Conservation (phyloP, 2,113 vertebrate species). For the Artemisiospiza belli region DNA sequence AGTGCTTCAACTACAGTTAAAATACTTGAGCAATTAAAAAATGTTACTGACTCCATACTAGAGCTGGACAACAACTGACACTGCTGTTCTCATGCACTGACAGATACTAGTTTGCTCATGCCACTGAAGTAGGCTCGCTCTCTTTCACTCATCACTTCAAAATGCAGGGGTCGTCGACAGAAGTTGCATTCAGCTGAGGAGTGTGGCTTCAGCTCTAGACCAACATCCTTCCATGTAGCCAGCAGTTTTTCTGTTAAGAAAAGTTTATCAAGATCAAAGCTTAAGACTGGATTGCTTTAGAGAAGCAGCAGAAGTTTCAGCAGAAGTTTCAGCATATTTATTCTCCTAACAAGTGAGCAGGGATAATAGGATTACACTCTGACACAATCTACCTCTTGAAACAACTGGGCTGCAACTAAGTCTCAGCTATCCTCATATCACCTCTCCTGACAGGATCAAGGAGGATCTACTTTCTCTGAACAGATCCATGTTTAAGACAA, state of each 20-base stretch:
- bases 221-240: constrained; percentile 87
- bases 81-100: constrained; percentile 77
- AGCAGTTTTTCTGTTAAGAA: constrained; percentile 83
- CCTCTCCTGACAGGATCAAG: neutral
- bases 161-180: constrained; percentile 93
- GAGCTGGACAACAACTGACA: neutral
- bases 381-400: neutral
- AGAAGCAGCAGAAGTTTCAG: neutral
- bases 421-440: neutral
- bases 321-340: neutral
- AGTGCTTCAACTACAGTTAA: constrained; percentile 58
- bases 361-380: neutral
- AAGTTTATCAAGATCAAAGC: neutral
- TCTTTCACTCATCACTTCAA: constrained; percentile 93
- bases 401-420: neutral
- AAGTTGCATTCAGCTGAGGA: constrained; percentile 92
- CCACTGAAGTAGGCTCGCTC: constrained; percentile 93
- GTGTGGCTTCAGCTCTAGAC: constrained; percentile 87
- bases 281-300: neutral
- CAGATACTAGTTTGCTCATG: constrained; percentile 89
- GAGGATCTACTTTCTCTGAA: neutral
- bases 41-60: constrained; percentile 24
- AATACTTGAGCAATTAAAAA: constrained; percentile 66
- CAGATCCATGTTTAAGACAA: neutral
- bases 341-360: neutral